Evolutionary conservation across 2,797 vertebrate genomes (phyloP).

Genomic region (Potorous gilbertii): DNA sequence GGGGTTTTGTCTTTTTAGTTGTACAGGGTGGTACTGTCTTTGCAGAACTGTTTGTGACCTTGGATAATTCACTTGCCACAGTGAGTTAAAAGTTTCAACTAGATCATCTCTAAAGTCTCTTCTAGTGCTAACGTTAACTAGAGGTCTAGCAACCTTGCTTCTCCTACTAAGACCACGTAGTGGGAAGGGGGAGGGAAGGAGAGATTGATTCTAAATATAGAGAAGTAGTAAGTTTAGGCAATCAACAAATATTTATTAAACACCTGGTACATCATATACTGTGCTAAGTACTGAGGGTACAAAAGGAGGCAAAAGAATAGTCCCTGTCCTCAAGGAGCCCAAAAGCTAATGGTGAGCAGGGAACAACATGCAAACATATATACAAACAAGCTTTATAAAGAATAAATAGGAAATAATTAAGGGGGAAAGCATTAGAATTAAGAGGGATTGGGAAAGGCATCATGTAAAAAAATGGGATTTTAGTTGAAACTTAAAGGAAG

Average conservation of each 20-base stretch:
- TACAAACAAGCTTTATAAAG: not conserved
- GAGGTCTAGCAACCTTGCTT: not conserved
- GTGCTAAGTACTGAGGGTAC: not conserved
- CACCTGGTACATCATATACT: not conserved
- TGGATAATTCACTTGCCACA: not conserved
- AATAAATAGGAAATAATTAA: not conserved
- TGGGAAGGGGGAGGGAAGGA: not conserved
- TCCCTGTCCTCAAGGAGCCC: not conserved
- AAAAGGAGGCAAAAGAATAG: not conserved
- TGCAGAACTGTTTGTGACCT: not conserved
- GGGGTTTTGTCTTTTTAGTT: not conserved
- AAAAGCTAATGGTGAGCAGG: not conserved
- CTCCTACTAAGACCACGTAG: not conserved
- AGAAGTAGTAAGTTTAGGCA: not conserved
- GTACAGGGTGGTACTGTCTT: not conserved
- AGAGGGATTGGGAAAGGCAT: not conserved
- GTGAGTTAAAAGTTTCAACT: not conserved
- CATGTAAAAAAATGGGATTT: not conserved
- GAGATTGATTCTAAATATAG: not conserved
- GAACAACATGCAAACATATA: not conserved
- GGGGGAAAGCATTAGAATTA: not conserved
- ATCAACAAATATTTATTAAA: not conserved
- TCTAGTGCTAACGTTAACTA: not conserved
- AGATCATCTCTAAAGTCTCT: not conserved
- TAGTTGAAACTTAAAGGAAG: not conserved